phyloP scores from a whole-genome alignment of 2,888 invertebrate genomes.

The Bursaphelenchus okinawaensis region DNA sequence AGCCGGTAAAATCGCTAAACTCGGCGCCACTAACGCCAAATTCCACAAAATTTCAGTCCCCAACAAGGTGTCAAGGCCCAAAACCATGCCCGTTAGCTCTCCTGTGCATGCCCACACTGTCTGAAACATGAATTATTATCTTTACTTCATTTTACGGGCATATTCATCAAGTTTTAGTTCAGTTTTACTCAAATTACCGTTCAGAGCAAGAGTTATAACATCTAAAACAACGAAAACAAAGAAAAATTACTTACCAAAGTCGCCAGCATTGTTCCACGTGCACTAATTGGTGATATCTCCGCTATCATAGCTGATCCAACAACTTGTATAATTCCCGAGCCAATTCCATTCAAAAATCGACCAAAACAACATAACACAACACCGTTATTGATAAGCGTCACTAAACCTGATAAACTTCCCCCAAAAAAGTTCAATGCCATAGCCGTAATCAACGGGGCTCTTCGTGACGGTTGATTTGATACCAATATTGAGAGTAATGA shows the following conservation, averaged over 20 bases:
- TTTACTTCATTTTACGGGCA: neutral
- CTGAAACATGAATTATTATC: conserved; percentile 29
- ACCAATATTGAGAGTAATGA: conserved; percentile 43
- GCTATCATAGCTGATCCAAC: conserved; percentile 48
- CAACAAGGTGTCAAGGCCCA: conserved; percentile 39
- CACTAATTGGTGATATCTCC: conserved; percentile 41
- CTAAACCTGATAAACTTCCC: conserved; percentile 36
- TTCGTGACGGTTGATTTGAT: conserved; percentile 25
- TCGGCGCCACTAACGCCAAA: conserved; percentile 40
- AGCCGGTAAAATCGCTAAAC: conserved; percentile 35
- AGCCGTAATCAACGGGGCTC: conserved; percentile 26
- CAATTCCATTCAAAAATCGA: conserved; percentile 47
- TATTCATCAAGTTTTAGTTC: neutral
- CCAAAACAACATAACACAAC: conserved; percentile 36
- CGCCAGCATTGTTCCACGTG: conserved; percentile 41
- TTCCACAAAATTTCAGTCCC: conserved; percentile 38
- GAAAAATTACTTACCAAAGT: conserved; percentile 31
- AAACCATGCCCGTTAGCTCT: conserved; percentile 42
- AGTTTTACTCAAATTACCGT: neutral
- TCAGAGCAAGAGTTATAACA: neutral
- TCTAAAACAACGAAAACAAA: neutral
- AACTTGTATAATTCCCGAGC: conserved; percentile 50
- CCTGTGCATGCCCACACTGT: conserved; percentile 53
- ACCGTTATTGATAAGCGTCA: conserved; percentile 30
- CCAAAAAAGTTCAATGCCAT: conserved; percentile 41